phyloP scores from a whole-genome alignment of 2,113 vertebrate species.

The Camelus bactrianus region DNA sequence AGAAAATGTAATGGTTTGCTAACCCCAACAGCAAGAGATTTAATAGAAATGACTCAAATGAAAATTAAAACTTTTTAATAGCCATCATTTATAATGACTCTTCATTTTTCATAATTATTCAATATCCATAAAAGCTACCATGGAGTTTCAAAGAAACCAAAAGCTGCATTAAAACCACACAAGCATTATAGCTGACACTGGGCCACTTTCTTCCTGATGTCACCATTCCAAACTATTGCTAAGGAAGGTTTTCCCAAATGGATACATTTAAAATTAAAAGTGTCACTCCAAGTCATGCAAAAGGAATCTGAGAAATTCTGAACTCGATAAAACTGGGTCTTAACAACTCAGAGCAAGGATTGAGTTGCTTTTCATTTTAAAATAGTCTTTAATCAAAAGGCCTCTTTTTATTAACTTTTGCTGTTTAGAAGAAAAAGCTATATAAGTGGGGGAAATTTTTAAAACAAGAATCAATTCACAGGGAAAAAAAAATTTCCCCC shows the following conservation, averaged over 20 bases:
- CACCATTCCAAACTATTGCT: neutral
- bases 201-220: conserved; percentile 10
- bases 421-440: conserved; percentile 55
- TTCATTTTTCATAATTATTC: neutral
- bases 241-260: conserved; percentile 56
- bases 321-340: conserved; percentile 31
- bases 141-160: conserved; percentile 28
- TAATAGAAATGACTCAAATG: conserved; percentile 19
- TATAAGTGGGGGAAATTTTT: conserved; percentile 38
- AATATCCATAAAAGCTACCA: neutral
- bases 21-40: neutral
- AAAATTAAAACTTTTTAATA: conserved; percentile 36
- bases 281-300: conserved; percentile 68
- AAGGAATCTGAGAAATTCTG: conserved; percentile 30
- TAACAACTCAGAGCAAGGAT: conserved; percentile 25
- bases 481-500: conserved; percentile 64
- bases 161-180: neutral
- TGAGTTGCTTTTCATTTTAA: neutral
- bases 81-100: neutral
- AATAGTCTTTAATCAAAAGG: conserved; percentile 44
- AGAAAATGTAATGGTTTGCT: conserved; percentile 40
- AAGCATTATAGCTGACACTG: neutral
- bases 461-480: conserved; percentile 59
- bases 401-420: conserved; percentile 29
- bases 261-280: conserved; percentile 69